Evolutionary conservation across 2,113 vertebrate genomes (phyloP).

Genomic region (Formicarius rufipectus): DNA sequence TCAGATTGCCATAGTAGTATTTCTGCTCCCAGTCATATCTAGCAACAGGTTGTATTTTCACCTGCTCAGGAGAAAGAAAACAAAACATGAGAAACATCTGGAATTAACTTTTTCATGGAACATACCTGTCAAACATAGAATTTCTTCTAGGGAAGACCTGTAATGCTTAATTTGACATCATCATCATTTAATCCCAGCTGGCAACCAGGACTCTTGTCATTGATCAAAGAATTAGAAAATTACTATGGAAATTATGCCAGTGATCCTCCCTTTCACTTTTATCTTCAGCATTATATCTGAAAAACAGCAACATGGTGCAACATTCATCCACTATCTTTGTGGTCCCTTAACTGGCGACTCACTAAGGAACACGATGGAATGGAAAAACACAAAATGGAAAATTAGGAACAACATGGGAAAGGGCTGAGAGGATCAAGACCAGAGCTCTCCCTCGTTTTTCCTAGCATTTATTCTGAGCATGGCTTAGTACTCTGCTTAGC

Average conservation of each 20-base stretch:
- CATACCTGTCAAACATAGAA: background rate
- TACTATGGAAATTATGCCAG: background rate
- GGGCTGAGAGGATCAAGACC: background rate
- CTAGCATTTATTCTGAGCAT: background rate
- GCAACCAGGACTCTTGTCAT: background rate
- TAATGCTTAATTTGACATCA: background rate
- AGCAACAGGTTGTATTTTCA: constrained; percentile 97
- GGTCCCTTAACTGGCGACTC: background rate
- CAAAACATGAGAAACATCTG: background rate
- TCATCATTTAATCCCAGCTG: background rate
- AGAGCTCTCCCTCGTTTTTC: background rate
- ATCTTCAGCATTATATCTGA: background rate
- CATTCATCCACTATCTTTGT: background rate
- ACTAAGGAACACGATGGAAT: background rate
- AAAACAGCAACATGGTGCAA: background rate
- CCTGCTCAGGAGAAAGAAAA: constrained; percentile 74
- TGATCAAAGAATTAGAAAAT: background rate
- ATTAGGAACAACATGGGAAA: background rate
- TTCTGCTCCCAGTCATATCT: constrained; percentile 99
- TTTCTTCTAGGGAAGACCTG: background rate
- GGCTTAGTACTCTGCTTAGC: background rate
- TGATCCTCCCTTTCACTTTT: background rate
- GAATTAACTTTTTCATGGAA: background rate
- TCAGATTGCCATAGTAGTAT: constrained; percentile 95
- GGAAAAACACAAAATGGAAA: background rate